Evolutionary conservation across 2,888 invertebrate species (phyloP).

Genomic region (Drosophila prostipennis): DNA sequence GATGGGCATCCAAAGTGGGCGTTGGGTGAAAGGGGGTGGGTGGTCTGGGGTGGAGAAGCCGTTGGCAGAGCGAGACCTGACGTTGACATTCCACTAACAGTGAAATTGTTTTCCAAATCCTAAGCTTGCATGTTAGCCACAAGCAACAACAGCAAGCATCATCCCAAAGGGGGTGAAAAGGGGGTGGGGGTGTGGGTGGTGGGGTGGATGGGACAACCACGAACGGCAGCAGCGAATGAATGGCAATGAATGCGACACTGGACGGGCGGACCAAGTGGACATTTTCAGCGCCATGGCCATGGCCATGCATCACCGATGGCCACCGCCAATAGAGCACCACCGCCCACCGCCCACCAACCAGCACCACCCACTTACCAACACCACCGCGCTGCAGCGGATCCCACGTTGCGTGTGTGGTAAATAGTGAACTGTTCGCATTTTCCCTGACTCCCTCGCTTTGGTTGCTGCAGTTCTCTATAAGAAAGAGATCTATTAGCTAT

Average conservation of each 20-base stretch:
- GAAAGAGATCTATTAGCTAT: background rate
- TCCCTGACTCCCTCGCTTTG: conserved; percentile 11
- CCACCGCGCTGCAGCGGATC: conserved; percentile 34
- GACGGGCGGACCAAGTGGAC: conserved; percentile 39
- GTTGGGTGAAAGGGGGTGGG: background rate
- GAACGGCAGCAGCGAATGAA: conserved; percentile 72
- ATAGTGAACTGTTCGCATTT: conserved; percentile 65
- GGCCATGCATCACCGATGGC: conserved; percentile 62
- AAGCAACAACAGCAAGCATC: conserved; percentile 50
- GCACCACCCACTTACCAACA: conserved; percentile 2
- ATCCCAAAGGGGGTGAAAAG: background rate
- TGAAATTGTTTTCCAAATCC: conserved; percentile 77
- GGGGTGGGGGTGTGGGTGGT: background rate
- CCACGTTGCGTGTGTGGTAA: conserved; percentile 74
- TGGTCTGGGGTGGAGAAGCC: background rate
- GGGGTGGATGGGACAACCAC: conserved; percentile 50
- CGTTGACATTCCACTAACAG: conserved; percentile 78
- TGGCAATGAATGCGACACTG: conserved; percentile 77
- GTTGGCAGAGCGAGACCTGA: conserved; percentile 52
- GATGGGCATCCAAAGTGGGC: background rate
- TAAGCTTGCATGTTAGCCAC: conserved; percentile 75
- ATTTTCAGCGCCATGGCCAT: conserved; percentile 69
- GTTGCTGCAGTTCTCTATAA: conserved; percentile 19
- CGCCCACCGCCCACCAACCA: background rate
- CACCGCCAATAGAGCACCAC: conserved; percentile 11